phyloP scores from a whole-genome alignment of 2,113 vertebrate species.

The Pangasianodon gigas region DNA sequence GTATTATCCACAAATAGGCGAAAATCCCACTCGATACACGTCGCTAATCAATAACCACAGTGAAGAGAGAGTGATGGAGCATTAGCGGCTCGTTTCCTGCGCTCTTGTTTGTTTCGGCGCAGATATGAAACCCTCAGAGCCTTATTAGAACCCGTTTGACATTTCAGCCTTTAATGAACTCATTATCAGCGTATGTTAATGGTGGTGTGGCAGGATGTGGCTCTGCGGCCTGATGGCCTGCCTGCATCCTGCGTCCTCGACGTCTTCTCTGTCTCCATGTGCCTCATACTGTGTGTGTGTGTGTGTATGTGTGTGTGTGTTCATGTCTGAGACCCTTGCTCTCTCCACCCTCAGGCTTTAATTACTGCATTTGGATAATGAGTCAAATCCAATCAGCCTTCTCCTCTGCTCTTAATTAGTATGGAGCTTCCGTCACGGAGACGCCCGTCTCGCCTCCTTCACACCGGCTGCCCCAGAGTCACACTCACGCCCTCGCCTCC shows the following conservation, averaged over 20 bases:
- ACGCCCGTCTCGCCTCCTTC: slow-evolving; percentile 62
- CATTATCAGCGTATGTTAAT: slow-evolving; percentile 44
- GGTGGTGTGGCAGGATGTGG: slow-evolving; percentile 25
- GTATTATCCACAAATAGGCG: not conserved
- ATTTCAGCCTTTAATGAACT: slow-evolving; percentile 49
- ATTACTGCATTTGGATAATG: slow-evolving; percentile 76
- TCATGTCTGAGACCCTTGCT: slow-evolving; percentile 41
- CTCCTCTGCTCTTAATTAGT: slow-evolving; percentile 75
- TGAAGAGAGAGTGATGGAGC: not conserved
- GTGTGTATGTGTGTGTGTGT: slow-evolving; percentile 29
- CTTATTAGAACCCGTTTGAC: slow-evolving; percentile 32
- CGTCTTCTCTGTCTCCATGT: slow-evolving; percentile 6
- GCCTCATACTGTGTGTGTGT: slow-evolving; percentile 10
- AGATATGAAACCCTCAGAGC: slow-evolving; percentile 20
- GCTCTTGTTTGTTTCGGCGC: slow-evolving; percentile 23
- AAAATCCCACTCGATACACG: not conserved
- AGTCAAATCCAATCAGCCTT: slow-evolving; percentile 78
- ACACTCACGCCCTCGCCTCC: slow-evolving; percentile 41
- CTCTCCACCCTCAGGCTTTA: slow-evolving; percentile 73
- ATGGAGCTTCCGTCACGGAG: slow-evolving; percentile 69
- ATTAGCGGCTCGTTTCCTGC: slow-evolving; percentile 26
- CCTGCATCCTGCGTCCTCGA: not conserved
- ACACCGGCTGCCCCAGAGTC: slow-evolving; percentile 66
- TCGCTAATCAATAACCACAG: slow-evolving; percentile 17
- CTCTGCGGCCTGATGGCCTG: not conserved